Conservation (phyloP, 2,797 vertebrate species). For the Odontamblyopus rebecca region DNA sequence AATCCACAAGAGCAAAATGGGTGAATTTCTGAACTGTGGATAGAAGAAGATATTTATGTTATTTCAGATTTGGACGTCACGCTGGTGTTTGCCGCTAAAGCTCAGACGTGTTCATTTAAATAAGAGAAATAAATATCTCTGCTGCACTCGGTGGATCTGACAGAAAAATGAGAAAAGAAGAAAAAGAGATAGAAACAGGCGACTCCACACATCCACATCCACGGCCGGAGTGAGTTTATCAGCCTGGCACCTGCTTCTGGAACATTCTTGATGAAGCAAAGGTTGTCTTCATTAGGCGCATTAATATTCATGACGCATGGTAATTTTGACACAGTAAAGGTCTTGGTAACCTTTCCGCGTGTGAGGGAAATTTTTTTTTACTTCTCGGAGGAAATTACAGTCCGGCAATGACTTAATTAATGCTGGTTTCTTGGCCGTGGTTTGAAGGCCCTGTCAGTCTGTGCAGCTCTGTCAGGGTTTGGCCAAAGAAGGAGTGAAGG, state of each 20-base stretch:
- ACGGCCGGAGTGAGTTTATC: slow-evolving; percentile 89
- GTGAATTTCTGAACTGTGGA: slow-evolving; percentile 52
- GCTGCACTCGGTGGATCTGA: slow-evolving; percentile 78
- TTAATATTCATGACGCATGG: slow-evolving; percentile 99
- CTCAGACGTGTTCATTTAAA: slow-evolving; percentile 79
- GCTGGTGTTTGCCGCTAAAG: slow-evolving; percentile 31
- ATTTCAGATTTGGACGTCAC: slow-evolving; percentile 8
- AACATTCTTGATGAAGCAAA: slow-evolving; percentile 99
- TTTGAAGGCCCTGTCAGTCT: slow-evolving; percentile 98
- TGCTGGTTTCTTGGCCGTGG: slow-evolving; percentile 92
- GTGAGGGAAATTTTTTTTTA: slow-evolving; percentile 85
- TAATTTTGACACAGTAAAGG: slow-evolving; percentile 99
- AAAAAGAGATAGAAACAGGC: slow-evolving; percentile 46
- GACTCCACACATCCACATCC: slow-evolving; percentile 38
- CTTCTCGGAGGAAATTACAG: slow-evolving; percentile 99
- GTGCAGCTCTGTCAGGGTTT: slow-evolving; percentile 87
- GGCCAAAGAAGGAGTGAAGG: slow-evolving; percentile 72
- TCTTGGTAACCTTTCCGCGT: slow-evolving; percentile 99
- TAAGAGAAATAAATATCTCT: slow-evolving; percentile 66
- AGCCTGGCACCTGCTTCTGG: slow-evolving; percentile 97
- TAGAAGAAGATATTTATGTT: slow-evolving; percentile 28
- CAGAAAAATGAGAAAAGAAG: slow-evolving; percentile 72
- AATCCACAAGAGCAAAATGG: slow-evolving; percentile 17
- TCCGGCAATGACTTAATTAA: slow-evolving; percentile 99
- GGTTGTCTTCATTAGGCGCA: slow-evolving; percentile 99